These are phyloP conservation scores for Cladorhizidae sp. DNA, from an alignment of 37 sponge, comb jelly and placozoan genomes.

Conservation along the genomic window DNA sequence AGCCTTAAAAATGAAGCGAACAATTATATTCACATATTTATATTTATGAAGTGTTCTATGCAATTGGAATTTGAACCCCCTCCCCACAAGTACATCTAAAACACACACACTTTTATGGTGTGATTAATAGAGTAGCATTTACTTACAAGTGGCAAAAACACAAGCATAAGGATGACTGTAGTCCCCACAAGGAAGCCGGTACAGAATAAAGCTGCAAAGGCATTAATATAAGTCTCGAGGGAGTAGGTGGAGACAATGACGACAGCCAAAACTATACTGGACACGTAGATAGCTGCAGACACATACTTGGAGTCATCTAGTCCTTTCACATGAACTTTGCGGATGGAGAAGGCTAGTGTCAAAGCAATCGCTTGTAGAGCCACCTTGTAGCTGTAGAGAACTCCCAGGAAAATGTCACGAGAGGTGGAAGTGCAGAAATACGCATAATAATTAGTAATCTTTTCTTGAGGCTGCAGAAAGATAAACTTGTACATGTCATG, in stretches of 20 bases:
- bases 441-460: slow-evolving; percentile 10
- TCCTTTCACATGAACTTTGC: slow-evolving; percentile 64
- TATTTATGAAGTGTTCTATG: not conserved
- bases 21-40: not conserved
- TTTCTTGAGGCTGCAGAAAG: not conserved
- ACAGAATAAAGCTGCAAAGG: slow-evolving; percentile 18
- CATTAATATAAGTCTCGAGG: slow-evolving; percentile 22
- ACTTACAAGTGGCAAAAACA: slow-evolving; percentile 52
- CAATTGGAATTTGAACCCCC: not conserved
- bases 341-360: slow-evolving; percentile 45
- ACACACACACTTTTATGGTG: too few relatives aligned
- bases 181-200: slow-evolving; percentile 22
- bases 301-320: slow-evolving; percentile 52
- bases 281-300: slow-evolving; percentile 50
- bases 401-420: slow-evolving; percentile 26
- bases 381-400: slow-evolving; percentile 56
- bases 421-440: slow-evolving; percentile 18
- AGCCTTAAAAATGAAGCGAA: not conserved
- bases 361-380: slow-evolving; percentile 46
- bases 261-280: slow-evolving; percentile 38
- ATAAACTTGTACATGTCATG: too few relatives aligned
- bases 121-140: too few relatives aligned
- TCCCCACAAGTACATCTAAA: not conserved
- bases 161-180: slow-evolving; percentile 37
- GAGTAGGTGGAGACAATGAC: slow-evolving; percentile 26